Evolutionary conservation across 2,888 invertebrate genomes (phyloP).

Genomic region (Rotaria sp.): DNA sequence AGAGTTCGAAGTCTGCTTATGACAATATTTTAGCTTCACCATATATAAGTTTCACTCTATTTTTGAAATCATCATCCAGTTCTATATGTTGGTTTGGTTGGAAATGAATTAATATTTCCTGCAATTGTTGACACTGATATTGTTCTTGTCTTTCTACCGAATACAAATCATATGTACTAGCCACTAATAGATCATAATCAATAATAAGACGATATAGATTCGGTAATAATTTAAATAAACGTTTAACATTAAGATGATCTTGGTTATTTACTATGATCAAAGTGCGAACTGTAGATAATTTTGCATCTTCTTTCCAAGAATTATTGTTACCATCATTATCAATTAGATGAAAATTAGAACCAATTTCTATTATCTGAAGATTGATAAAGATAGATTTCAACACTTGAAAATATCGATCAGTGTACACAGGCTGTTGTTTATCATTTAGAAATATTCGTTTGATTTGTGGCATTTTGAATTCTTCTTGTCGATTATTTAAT

Average conservation of each 20-base stretch:
- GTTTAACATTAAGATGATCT: slow-evolving; percentile 5
- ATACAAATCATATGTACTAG: neutral
- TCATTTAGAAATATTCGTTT: slow-evolving; percentile 23
- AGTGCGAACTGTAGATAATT: neutral
- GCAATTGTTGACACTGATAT: neutral
- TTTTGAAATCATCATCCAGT: neutral
- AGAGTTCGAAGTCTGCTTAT: no score
- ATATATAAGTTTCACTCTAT: neutral
- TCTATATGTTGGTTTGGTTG: neutral
- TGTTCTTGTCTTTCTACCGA: neutral
- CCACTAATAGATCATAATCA: neutral
- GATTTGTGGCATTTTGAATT: neutral
- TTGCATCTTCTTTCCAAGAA: neutral
- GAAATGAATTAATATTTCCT: neutral
- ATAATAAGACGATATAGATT: neutral
- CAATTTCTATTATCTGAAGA: slow-evolving; percentile 8
- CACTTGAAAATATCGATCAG: neutral
- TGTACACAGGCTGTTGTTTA: neutral
- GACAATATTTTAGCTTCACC: neutral
- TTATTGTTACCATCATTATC: neutral
- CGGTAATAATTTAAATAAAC: neutral
- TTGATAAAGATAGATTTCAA: neutral
- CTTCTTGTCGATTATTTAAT: neutral
- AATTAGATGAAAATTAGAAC: neutral
- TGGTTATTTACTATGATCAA: neutral